These are phyloP conservation scores for Lordiphosa andalusiaca DNA, from an alignment of 2,888 invertebrate species.

Conservation along the genomic window DNA sequence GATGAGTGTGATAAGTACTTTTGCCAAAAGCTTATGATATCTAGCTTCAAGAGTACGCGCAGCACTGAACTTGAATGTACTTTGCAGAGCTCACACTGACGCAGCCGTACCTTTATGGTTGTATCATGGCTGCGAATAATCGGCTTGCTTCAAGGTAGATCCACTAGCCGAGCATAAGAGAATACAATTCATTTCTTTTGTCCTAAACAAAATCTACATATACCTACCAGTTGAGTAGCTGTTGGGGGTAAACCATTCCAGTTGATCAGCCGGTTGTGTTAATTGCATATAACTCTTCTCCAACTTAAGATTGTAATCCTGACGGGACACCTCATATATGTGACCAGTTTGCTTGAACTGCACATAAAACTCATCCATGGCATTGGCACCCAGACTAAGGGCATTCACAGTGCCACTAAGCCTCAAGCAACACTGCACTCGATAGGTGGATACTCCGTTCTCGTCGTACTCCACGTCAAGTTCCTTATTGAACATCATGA, in stretches of 20 bases:
- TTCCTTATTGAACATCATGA: constrained; percentile 26
- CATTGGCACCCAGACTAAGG: constrained; percentile 19
- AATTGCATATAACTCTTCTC: constrained; percentile 34
- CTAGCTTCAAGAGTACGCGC: no score
- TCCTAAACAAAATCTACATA: no score
- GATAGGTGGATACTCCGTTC: constrained; percentile 15
- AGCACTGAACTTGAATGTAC: no score
- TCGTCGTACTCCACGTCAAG: constrained; percentile 8
- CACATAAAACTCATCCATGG: constrained; percentile 36
- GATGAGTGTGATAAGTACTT: no score
- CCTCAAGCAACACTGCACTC: constrained; percentile 15
- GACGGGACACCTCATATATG: constrained; percentile 36
- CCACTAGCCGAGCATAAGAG: no score
- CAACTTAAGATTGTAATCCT: constrained; percentile 16
- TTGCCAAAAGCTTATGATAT: no score
- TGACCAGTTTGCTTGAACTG: constrained; percentile 47
- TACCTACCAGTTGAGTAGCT: constrained; percentile 23
- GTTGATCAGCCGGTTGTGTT: constrained; percentile 45
- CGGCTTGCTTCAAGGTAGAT: no score
- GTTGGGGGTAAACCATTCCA: constrained; percentile 37
- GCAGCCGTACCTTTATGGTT: no score
- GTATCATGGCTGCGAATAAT: no score
- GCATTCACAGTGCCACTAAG: constrained; percentile 50
- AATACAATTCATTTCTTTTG: no score
- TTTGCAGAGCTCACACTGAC: no score